A percentile compares a stretch with the other conserved stretches of the same genome.
Conservation (phyloP, 2,113 vertebrate species). For the Octodon degus region DNA sequence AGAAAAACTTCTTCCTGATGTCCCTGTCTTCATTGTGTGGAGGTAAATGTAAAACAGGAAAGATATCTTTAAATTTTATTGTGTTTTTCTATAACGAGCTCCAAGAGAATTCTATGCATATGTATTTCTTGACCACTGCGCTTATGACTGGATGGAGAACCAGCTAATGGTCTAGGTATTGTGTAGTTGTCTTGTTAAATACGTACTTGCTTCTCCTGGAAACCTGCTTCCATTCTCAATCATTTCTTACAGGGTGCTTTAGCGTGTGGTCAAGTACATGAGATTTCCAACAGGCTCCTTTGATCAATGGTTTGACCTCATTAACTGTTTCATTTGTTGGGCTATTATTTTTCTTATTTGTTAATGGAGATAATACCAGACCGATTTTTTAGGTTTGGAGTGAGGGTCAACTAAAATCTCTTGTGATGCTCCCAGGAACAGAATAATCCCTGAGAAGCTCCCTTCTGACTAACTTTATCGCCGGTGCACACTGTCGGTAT, state of each 20-base stretch:
- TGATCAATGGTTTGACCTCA: background rate
- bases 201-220: background rate
- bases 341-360: background rate
- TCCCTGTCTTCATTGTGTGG: background rate
- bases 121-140: background rate
- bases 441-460: background rate
- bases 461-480: background rate
- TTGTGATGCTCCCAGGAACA: background rate
- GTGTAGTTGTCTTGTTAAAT: background rate
- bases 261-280: background rate
- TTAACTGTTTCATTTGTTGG: background rate
- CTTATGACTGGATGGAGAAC: background rate
- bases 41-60: background rate
- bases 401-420: background rate
- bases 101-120: background rate
- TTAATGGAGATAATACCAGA: background rate
- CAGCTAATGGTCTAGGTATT: too few relatives aligned
- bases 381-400: background rate
- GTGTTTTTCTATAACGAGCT: background rate
- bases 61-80: background rate
- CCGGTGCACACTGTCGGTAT: background rate
- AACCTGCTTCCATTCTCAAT: background rate
- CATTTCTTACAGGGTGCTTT: too few relatives aligned
- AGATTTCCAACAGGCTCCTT: background rate
- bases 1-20: background rate